Conservation (phyloP, 2,888 invertebrate species). For the Eristalis pertinax region DNA sequence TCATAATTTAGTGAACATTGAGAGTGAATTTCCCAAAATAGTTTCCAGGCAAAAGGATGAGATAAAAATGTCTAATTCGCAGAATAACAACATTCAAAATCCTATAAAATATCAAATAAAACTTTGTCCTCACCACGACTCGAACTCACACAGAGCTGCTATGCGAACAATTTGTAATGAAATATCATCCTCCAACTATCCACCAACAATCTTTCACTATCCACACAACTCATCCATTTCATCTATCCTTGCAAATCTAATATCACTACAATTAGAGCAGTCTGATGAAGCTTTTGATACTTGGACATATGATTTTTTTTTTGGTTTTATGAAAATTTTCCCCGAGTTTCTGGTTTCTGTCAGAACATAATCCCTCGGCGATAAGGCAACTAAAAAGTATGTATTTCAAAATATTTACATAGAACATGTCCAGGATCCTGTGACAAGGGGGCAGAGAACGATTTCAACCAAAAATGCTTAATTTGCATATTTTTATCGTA, state of each 20-base stretch:
- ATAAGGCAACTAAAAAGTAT: slow-evolving; percentile 3
- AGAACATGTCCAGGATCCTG: slow-evolving; percentile 27
- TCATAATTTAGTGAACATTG: not conserved
- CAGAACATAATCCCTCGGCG: slow-evolving; percentile 21
- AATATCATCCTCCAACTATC: not conserved
- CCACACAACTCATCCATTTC: slow-evolving; percentile 2
- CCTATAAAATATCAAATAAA: slow-evolving; percentile 16
- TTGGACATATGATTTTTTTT: not conserved
- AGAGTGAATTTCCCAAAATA: not conserved
- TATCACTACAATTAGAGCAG: slow-evolving; percentile 36
- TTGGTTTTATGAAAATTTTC: not conserved
- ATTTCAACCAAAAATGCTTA: slow-evolving; percentile 35
- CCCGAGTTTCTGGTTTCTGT: not conserved
- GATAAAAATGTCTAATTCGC: not conserved
- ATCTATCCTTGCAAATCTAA: slow-evolving; percentile 33
- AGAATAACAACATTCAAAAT: slow-evolving; percentile 3
- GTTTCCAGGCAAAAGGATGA: not conserved
- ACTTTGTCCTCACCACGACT: not conserved
- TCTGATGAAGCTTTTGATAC: slow-evolving; percentile 1
- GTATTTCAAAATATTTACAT: slow-evolving; percentile 31
- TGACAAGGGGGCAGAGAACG: slow-evolving; percentile 33
- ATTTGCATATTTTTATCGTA: slow-evolving; percentile 47
- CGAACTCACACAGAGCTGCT: not conserved
- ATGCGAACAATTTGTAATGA: slow-evolving; percentile 29
- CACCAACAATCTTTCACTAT: slow-evolving; percentile 7